Evolutionary conservation across 2,797 vertebrate species (phyloP), one percentile per base, ranked within the genome.

Genomic region (Paguma larvata): DNA sequence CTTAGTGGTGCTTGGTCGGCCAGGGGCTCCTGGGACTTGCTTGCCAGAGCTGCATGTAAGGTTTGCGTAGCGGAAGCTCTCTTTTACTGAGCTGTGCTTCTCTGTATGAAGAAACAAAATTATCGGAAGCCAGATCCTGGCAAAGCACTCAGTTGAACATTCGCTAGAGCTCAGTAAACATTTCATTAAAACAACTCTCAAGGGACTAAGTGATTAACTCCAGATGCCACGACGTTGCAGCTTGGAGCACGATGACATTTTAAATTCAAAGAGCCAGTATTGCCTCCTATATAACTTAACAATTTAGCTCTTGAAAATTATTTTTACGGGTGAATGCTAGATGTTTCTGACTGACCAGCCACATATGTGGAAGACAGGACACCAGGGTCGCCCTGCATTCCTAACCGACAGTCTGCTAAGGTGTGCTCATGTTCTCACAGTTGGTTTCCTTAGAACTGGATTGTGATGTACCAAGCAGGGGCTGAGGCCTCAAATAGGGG

Each of bases 31-130:
- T 2, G 98, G 99, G 23, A 23, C 98, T 96, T 97, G 99, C 96
- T 99, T 99, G 19, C 99, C 98, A 9, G 99, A 99, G 98, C 98
- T 98, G 99, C 99, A 99, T 79, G 99, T 99, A 97, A 99, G 99
- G 98, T 99, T 99, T 98, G 99, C 99, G 63, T 99, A 99, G 98
- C 98, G 99, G 99, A 99, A 99, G 67, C 99, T 99, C 99, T 99
- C 99, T 92, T 99, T 99, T 98, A 99, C 98, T 97, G 99, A 99
- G 96, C 99, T 99, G 98, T 98, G 99, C 98, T 99, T 99, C 97
- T 99, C 99, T 99, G 99, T 95, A 98, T 98, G 98, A 98, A 98
- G 94, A 98, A 98, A 99, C 96, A 98, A 98, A 98, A 98, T 83
- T 95, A 98, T 98, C 98, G 97, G 98, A 98, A 98, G 98, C 98